These are phyloP conservation scores for Hypsibius dujardini DNA, from an alignment of 1,140 invertebrate genomes.

Conservation along the genomic window DNA sequence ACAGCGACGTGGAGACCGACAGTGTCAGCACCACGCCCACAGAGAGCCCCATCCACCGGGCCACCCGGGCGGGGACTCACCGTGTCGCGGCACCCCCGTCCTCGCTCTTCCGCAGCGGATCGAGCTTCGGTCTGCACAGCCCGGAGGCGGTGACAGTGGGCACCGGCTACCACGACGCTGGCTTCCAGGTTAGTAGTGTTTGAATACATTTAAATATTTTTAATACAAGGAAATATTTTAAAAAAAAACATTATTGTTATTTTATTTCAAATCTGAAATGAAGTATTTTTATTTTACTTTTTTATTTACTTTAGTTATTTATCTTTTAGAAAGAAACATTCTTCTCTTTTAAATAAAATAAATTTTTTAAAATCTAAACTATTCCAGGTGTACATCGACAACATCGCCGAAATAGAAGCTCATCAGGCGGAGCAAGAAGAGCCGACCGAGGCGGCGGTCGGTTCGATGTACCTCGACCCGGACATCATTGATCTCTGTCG, in stretches of 20 bases:
- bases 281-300: too few relatives aligned
- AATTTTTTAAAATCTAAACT: too few relatives aligned
- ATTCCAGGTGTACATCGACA: conserved; percentile 12
- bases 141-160: conserved; percentile 44
- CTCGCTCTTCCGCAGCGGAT: conserved; percentile 35
- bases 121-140: conserved; percentile 66
- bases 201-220: too few relatives aligned
- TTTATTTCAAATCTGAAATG: too few relatives aligned
- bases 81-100: conserved; percentile 23
- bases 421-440: neutral
- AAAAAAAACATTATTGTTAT: too few relatives aligned
- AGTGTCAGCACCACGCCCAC: conserved; percentile 53
- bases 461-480: conserved; percentile 51
- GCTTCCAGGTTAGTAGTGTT: too few relatives aligned
- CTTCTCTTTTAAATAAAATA: too few relatives aligned
- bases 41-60: conserved; percentile 49
- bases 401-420: conserved; percentile 4
- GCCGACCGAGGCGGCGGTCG: conserved; percentile 20
- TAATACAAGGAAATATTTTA: too few relatives aligned
- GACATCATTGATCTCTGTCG: conserved; percentile 76
- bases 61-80: conserved; percentile 15
- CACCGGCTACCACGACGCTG: neutral
- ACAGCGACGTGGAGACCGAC: conserved; percentile 55
- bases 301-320: too few relatives aligned
- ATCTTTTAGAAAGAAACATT: too few relatives aligned